phyloP scores from a whole-genome alignment of 2,888 invertebrate genomes.

The Sminthurinus aureus region DNA sequence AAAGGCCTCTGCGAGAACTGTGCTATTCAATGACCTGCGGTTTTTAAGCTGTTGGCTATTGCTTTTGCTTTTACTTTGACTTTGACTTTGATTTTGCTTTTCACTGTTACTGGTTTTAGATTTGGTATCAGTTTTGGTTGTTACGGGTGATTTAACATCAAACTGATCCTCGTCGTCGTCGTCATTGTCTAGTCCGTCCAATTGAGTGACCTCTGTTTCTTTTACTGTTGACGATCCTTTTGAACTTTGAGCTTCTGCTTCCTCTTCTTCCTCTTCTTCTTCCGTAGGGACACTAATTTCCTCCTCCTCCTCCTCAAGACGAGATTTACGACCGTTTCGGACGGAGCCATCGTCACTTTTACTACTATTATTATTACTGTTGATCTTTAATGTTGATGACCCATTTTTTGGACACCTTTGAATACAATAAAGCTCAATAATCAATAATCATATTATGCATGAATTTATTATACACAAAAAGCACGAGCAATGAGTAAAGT shows the following conservation, averaged over 20 bases:
- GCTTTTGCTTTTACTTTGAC: conserved; percentile 20
- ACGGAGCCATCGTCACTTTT: no score
- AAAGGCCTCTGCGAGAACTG: conserved; percentile 57
- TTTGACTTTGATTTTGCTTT: conserved; percentile 1
- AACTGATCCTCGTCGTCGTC: background rate
- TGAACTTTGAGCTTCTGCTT: conserved; percentile 22
- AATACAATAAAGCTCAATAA: conserved; percentile 19
- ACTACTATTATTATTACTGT: no score
- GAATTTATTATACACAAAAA: no score
- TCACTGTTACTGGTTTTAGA: conserved; percentile 26
- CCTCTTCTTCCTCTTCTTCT: conserved; percentile 39
- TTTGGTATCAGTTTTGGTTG: conserved; percentile 32
- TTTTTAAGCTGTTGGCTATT: conserved; percentile 32
- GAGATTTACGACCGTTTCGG: conserved; percentile 44
- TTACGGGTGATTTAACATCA: conserved; percentile 47
- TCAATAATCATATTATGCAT: background rate
- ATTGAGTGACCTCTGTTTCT: no score
- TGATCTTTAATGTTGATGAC: no score
- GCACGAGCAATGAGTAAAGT: no score
- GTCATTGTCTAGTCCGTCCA: no score
- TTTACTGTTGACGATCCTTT: no score
- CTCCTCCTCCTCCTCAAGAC: conserved; percentile 55
- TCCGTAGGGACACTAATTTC: conserved; percentile 54
- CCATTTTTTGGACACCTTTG: conserved; percentile 46
- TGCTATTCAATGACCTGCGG: conserved; percentile 53